phyloP scores from a whole-genome alignment of 2,888 invertebrate species.

The Acrobasis repandana region DNA sequence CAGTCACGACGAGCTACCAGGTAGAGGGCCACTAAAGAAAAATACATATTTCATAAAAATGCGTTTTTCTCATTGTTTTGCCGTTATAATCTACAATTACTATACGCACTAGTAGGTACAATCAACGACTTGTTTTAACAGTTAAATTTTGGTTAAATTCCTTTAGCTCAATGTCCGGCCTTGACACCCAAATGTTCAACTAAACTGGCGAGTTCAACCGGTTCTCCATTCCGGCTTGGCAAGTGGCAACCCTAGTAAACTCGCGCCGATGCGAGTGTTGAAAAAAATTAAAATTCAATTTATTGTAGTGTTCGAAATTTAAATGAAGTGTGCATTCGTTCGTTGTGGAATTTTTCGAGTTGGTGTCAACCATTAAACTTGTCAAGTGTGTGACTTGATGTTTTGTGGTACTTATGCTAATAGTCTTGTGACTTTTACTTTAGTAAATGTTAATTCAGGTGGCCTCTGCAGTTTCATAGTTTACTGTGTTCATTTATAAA shows the following conservation, averaged over 20 bases:
- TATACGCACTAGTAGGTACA: too few relatives aligned
- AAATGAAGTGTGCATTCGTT: constrained; percentile 21
- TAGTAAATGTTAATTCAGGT: constrained; percentile 14
- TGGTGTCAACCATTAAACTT: constrained; percentile 8
- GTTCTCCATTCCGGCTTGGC: background rate
- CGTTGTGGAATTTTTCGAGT: constrained; percentile 16
- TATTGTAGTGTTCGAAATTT: constrained; percentile 20
- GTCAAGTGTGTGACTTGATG: constrained; percentile 13
- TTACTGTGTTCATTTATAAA: background rate
- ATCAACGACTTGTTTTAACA: background rate
- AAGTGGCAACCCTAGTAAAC: constrained; percentile 8
- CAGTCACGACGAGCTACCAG: too few relatives aligned
- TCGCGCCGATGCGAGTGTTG: constrained; percentile 10
- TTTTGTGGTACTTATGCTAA: constrained; percentile 16
- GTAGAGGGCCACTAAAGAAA: too few relatives aligned
- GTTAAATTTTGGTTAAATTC: background rate
- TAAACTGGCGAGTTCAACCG: background rate
- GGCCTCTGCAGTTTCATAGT: background rate
- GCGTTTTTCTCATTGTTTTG: too few relatives aligned
- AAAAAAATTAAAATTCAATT: constrained; percentile 20
- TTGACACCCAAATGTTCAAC: constrained; percentile 1
- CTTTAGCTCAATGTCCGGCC: constrained; percentile 1
- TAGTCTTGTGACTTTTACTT: constrained; percentile 13
- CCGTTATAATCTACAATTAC: too few relatives aligned
- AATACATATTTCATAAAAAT: too few relatives aligned